Evolutionary conservation across 2,797 vertebrate species (phyloP).

Genomic region (Argyrosomus regius): DNA sequence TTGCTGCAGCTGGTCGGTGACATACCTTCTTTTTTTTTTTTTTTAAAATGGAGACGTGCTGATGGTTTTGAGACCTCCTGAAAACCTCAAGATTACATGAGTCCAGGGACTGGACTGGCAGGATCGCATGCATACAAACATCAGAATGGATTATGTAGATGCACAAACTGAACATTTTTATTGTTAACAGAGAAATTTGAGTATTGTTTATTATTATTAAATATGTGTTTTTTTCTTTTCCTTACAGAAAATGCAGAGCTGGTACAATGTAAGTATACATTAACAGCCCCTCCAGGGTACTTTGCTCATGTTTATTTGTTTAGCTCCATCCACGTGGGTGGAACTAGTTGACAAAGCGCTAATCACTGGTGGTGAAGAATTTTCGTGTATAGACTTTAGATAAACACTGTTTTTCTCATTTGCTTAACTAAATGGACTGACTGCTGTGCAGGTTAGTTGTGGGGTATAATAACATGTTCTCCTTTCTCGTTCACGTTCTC

Average conservation of each 20-base stretch:
- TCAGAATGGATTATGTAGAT: not conserved
- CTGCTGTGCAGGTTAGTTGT: not conserved
- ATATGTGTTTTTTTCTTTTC: slow-evolving; percentile 54
- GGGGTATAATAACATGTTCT: slow-evolving; percentile 1
- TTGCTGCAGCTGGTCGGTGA: not conserved
- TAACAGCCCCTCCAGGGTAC: slow-evolving; percentile 17
- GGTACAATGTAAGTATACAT: slow-evolving; percentile 93
- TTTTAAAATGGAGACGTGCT: slow-evolving; percentile 43
- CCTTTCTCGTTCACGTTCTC: slow-evolving; percentile 24
- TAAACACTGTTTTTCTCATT: slow-evolving; percentile 1
- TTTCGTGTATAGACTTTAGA: not conserved
- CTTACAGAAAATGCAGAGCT: slow-evolving; percentile 96
- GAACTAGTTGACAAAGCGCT: slow-evolving; percentile 12
- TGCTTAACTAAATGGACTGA: not conserved
- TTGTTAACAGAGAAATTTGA: not conserved
- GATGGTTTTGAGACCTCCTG: slow-evolving; percentile 8
- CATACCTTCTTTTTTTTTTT: not conserved
- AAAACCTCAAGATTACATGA: slow-evolving; percentile 19
- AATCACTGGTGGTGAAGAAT: not conserved
- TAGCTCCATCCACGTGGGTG: not conserved
- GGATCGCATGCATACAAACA: not conserved
- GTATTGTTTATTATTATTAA: slow-evolving; percentile 20
- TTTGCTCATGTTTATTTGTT: slow-evolving; percentile 35
- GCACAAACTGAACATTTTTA: not conserved
- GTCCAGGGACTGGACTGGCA: not conserved